Base-by-base conservation (phyloP, 2,888 invertebrate genomes). In the Automeris io region DNA sequence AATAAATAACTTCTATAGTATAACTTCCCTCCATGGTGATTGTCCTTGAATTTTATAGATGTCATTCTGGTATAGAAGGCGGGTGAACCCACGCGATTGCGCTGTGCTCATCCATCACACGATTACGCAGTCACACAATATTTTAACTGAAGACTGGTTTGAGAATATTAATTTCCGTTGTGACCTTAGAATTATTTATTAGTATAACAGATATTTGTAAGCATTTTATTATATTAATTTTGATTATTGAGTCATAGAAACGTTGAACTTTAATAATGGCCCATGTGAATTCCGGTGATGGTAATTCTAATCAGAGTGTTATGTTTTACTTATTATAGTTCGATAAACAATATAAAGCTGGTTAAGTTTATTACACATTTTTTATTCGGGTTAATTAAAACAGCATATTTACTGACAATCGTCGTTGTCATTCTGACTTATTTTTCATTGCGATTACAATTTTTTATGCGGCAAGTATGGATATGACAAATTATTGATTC, bases 1-100 rank as follows among this genome's bases (percentile, higher is more conserved):
- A 69, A 33, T 71, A 71, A 72, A 70, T 71, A 49, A 57, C 53
- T 47, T 41, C 44, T 41, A 59, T 61, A 43, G 54, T 41, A 66
- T 60, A n/a, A 29, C 9, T 29, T n/a, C 44, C 43, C 40, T 50
- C 49, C 36, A 46, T 48, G 51, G 39, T 36, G 37, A 35, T 31
- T 44, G 75, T 67, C 80, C 81, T 81, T 80, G 73, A 49, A 61
- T 73, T 76, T 78, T 76, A 71, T 77, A 61, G 69, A 52, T 69
- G 68, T 68, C 65, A 55, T 59, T 65, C 61, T 56, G 61, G 54
- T 56, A 51, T 51, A 46, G 43, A 53, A 61, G 58, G 51, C 50
- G 40, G 41, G 45, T 53, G 51, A 54, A 51, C 71, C 76, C 74
- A 82, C 78, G 64, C 70, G 51, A 50, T 57, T 63, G 54, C 53